Base-by-base conservation (phyloP, 2,797 vertebrate species). In the Catamblyrhynchus diadema region DNA sequence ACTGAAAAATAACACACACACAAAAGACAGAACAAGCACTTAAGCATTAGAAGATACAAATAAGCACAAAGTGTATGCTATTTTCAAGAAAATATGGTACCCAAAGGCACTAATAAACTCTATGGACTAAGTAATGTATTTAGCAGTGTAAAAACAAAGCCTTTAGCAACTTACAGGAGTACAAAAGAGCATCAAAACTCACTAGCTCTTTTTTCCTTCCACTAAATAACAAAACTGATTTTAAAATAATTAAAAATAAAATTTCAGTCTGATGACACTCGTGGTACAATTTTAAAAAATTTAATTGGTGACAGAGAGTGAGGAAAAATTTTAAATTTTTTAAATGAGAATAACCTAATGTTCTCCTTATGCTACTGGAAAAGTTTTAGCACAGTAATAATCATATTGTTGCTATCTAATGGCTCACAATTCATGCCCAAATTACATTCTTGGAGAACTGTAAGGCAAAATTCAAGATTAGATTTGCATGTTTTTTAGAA, bases 31-130 rank as follows among this genome's bases (percentile, higher is more conserved):
- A 59, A 94, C 73, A 81, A 91, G 88, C 81, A 86, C 60, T 94
- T 83, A 79, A 60, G 82, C 81, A 88, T 69, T 96, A 90, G 94
- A 44, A 92, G 74, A 89, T 96, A 96, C 75, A 92, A 96, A 95
- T 65, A 97, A 88, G 65, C 74, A 80, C 62, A 94, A 93, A 95
- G 57, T 78, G 86, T 81, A 80, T 48, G 71, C 77, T 96, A 50
- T 89, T 96, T 88, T 94, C 74, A 78, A 95, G 91, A 83, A 95
- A 94, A 95, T 94, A 84, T 91, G 42, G 62, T 83, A 95, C 91
- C 91, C 93, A 95, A 89, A 95, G 80, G 92, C 86, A 94, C 79
- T 94, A 94, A 94, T 90, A 11, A 67, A 93, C 88, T 93, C 94
- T 47, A 41, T 56, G 69, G 72, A 71, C 83, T 91, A 94, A 88